A percentile compares a stretch with the other conserved stretches of the same genome.
Evolutionary conservation across 1,140 invertebrate species (phyloP).

Genomic region (Hesperophylax magnus): DNA sequence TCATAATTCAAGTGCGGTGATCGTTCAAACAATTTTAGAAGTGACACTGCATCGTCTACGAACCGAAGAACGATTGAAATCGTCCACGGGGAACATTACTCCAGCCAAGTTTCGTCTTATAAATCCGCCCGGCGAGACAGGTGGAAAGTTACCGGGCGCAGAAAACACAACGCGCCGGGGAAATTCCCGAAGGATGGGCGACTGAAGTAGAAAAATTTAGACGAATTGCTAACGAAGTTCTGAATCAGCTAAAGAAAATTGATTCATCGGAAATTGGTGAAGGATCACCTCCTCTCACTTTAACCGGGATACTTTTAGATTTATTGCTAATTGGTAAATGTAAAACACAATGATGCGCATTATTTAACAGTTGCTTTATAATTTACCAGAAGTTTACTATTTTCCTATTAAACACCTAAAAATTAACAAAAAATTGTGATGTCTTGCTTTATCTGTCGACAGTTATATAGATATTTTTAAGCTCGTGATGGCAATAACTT

Average conservation of each 20-base stretch:
- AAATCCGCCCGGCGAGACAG: slow-evolving; percentile 42
- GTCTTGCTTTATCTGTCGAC: too few relatives aligned
- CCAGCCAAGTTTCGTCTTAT: slow-evolving; percentile 36
- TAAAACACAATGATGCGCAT: too few relatives aligned
- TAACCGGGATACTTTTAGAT: too few relatives aligned
- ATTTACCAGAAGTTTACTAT: too few relatives aligned
- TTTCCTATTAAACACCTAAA: too few relatives aligned
- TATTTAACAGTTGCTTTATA: too few relatives aligned
- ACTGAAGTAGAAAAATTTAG: slow-evolving; percentile 17
- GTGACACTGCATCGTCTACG: slow-evolving; percentile 35
- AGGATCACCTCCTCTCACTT: too few relatives aligned
- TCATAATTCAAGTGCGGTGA: slow-evolving; percentile 40
- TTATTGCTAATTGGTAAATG: too few relatives aligned
- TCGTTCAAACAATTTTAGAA: slow-evolving; percentile 33
- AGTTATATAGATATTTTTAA: too few relatives aligned
- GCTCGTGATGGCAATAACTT: too few relatives aligned
- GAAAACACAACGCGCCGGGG: neutral
- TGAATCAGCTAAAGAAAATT: slow-evolving; percentile 19
- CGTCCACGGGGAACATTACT: slow-evolving; percentile 32
- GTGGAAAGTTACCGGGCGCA: slow-evolving; percentile 9
- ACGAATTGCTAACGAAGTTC: slow-evolving; percentile 13
- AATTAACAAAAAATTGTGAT: too few relatives aligned
- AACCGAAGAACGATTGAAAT: slow-evolving; percentile 44
- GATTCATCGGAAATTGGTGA: slow-evolving; percentile 6
- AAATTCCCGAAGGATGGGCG: slow-evolving; percentile 11